Percentiles rank a stretch among this genome's conserved stretches.
phyloP scores from a whole-genome alignment of 1,140 invertebrate genomes.

The Zaprionus ghesquierei region DNA sequence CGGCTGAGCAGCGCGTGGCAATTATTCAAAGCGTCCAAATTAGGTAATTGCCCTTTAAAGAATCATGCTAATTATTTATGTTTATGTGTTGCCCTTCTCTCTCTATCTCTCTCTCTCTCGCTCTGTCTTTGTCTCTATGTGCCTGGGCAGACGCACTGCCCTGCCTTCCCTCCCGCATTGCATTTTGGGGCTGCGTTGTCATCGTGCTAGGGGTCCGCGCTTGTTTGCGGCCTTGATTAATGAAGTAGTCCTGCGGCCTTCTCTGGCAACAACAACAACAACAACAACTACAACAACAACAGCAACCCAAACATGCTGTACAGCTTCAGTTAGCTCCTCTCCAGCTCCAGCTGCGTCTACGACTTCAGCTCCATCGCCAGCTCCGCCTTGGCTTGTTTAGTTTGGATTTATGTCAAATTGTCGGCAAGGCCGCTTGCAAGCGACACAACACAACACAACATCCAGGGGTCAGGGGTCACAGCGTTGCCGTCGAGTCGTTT shows the following conservation, averaged over 20 bases:
- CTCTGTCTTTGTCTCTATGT: not conserved
- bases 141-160: too few species aligned
- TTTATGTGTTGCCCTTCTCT: conserved; percentile 44
- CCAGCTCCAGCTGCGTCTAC: not conserved
- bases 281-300: not conserved
- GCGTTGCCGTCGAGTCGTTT: conserved; percentile 30
- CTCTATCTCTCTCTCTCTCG: not conserved
- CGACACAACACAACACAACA: not conserved
- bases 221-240: conserved; percentile 80
- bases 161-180: conserved; percentile 23
- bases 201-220: conserved; percentile 34
- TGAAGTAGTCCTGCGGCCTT: conserved; percentile 73
- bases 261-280: conserved; percentile 7
- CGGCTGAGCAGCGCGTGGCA: conserved; percentile 37
- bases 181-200: conserved; percentile 55
- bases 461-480: not conserved
- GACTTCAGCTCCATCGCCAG: not conserved
- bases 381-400: conserved; percentile 60
- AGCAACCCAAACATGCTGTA: conserved; percentile 47
- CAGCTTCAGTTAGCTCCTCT: conserved; percentile 11
- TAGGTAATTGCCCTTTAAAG: conserved; percentile 81
- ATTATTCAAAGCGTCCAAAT: conserved; percentile 79
- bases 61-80: conserved; percentile 81
- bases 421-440: conserved; percentile 26
- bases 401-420: conserved; percentile 81